Evolutionary conservation across 2,888 invertebrate species (phyloP).

Genomic region (Cheiracanthium punctorium): DNA sequence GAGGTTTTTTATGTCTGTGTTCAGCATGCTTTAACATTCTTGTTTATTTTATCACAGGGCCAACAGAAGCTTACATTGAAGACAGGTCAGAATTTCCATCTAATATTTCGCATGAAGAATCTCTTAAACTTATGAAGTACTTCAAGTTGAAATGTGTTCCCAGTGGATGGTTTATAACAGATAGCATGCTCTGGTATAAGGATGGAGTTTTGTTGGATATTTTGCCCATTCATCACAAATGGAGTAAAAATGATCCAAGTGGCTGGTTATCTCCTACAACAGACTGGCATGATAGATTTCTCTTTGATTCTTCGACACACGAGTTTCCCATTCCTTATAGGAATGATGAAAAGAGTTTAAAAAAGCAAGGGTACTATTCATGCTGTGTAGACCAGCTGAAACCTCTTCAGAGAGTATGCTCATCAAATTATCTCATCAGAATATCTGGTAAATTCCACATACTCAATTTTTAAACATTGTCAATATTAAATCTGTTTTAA

Average conservation of each 20-base stretch:
- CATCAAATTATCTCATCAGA: slow-evolving; percentile 24
- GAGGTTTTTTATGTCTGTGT: too few relatives aligned
- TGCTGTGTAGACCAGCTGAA: slow-evolving; percentile 23
- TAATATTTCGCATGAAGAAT: not conserved
- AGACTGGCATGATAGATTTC: too few relatives aligned
- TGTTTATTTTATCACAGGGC: slow-evolving; percentile 19
- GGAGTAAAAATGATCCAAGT: too few relatives aligned
- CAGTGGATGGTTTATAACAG: slow-evolving; percentile 40
- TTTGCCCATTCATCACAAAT: too few relatives aligned
- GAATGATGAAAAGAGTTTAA: too few relatives aligned
- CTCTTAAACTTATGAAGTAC: not conserved
- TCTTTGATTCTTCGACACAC: too few relatives aligned
- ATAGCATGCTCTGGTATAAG: slow-evolving; percentile 44
- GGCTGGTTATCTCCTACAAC: too few relatives aligned
- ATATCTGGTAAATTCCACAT: slow-evolving; percentile 32
- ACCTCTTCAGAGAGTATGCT: not conserved
- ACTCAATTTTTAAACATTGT: too few relatives aligned
- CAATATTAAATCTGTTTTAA: too few relatives aligned
- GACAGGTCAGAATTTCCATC: not conserved
- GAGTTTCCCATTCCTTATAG: too few relatives aligned
- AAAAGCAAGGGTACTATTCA: slow-evolving; percentile 53
- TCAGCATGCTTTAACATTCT: too few relatives aligned
- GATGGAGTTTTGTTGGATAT: slow-evolving; percentile 19
- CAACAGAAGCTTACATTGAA: slow-evolving; percentile 40
- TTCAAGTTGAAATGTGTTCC: slow-evolving; percentile 29